Evolutionary conservation across 2,113 vertebrate genomes (phyloP).

Genomic region (Antigone vipio): DNA sequence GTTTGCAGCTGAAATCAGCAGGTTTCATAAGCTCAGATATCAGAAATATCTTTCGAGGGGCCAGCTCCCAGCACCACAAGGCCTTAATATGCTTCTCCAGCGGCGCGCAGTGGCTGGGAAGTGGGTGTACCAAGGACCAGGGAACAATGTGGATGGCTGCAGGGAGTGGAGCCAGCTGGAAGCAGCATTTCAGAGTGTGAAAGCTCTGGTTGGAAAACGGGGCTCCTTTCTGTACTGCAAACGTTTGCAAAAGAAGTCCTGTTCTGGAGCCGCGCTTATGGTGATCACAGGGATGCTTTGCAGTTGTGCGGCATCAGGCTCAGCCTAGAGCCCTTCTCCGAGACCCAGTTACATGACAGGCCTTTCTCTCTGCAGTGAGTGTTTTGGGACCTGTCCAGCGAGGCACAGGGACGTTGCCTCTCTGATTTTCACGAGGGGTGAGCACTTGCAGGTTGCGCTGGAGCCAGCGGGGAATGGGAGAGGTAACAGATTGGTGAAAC

Average conservation of each 20-base stretch:
- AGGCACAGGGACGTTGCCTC: background rate
- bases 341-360: background rate
- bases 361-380: background rate
- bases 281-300: background rate
- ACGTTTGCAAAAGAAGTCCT: background rate
- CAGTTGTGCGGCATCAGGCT: background rate
- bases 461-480: background rate
- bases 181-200: background rate
- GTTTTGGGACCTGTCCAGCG: background rate
- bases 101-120: fast-evolving
- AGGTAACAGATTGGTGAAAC: background rate
- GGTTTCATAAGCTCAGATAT: background rate
- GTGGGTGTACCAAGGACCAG: background rate
- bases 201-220: background rate
- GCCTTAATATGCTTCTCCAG: background rate
- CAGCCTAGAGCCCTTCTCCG: background rate
- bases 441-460: background rate
- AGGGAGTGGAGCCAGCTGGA: background rate
- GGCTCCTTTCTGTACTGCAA: background rate
- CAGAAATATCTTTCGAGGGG: background rate
- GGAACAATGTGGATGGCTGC: fast-evolving
- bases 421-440: background rate
- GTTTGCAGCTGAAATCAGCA: background rate
- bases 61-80: fast-evolving
- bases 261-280: fast-evolving